Percentiles rank a stretch among this genome's conserved stretches.
These are phyloP conservation scores for Batillaria attramentaria DNA, from an alignment of 1,140 invertebrate genomes.

Conservation along the genomic window DNA sequence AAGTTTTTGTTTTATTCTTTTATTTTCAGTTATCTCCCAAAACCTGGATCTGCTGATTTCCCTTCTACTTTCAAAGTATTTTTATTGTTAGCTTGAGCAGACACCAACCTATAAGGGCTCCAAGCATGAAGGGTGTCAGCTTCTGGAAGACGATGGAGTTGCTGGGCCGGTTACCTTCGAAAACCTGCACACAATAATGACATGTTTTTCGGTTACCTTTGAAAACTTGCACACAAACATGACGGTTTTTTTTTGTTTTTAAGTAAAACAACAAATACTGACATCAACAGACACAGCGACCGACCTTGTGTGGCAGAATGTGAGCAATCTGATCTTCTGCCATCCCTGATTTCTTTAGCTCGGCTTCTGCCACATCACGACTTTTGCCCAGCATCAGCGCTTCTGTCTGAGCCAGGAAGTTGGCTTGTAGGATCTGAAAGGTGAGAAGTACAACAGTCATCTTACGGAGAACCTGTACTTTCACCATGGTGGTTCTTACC, in stretches of 20 bases:
- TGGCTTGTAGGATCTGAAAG: slow-evolving; percentile 90
- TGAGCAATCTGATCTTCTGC: slow-evolving; percentile 76
- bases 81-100: no score
- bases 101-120: slow-evolving; percentile 89
- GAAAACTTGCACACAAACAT: no score
- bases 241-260: no score
- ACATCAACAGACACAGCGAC: background rate
- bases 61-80: no score
- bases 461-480: background rate
- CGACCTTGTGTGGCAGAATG: slow-evolving; percentile 91
- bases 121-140: slow-evolving; percentile 94
- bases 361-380: slow-evolving; percentile 59
- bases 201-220: no score
- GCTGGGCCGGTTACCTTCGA: slow-evolving; percentile 96
- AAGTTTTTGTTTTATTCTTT: no score
- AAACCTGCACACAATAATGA: slow-evolving; percentile 80
- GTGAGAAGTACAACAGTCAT: background rate
- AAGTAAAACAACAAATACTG: no score
- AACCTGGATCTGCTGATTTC: background rate
- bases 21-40: background rate
- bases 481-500: background rate
- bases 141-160: slow-evolving; percentile 97
- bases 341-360: slow-evolving; percentile 68
- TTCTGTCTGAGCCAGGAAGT: slow-evolving; percentile 99
- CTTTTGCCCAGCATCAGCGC: slow-evolving; percentile 74